A percentile compares a stretch with the other conserved stretches of the same genome.
Conservation (phyloP, 1,140 invertebrate genomes). For the Calosoma granatense region DNA sequence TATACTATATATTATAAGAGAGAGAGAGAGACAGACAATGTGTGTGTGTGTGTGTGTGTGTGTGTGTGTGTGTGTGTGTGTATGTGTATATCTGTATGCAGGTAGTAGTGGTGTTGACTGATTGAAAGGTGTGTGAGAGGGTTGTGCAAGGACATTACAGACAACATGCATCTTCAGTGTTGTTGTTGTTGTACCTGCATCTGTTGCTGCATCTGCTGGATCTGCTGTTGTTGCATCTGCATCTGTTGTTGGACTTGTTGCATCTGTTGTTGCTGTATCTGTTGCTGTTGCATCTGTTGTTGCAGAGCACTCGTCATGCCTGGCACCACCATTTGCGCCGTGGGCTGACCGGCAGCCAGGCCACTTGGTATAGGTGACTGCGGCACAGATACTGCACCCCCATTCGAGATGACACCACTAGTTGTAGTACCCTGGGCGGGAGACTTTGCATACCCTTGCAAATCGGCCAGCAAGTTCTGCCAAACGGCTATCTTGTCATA, state of each 20-base stretch:
- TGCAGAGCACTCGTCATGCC: slow-evolving; percentile 25
- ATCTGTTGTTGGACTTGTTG: slow-evolving; percentile 39
- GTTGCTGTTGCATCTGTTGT: slow-evolving; percentile 40
- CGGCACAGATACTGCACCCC: slow-evolving; percentile 21
- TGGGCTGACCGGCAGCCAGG: slow-evolving; percentile 22
- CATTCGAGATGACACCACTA: slow-evolving; percentile 15
- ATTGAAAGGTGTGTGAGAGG: neutral
- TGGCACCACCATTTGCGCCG: slow-evolving; percentile 18
- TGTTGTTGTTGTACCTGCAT: slow-evolving; percentile 36
- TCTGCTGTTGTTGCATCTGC: slow-evolving; percentile 37
- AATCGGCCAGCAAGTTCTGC: slow-evolving; percentile 75
- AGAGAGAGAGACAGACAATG: no score
- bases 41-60: no score
- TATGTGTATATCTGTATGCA: no score
- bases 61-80: no score
- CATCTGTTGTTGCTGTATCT: slow-evolving; percentile 41
- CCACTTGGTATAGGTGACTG: slow-evolving; percentile 24
- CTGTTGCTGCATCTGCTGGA: slow-evolving; percentile 36
- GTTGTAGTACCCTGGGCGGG: slow-evolving; percentile 34
- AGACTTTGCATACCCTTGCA: slow-evolving; percentile 45
- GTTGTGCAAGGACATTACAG: neutral
- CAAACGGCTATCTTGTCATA: slow-evolving; percentile 84
- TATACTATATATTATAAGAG: no score
- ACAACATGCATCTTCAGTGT: slow-evolving; percentile 1
- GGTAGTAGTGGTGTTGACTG: neutral